Conservation (phyloP, 2,797 vertebrate genomes). For the Anguilla obscura region DNA sequence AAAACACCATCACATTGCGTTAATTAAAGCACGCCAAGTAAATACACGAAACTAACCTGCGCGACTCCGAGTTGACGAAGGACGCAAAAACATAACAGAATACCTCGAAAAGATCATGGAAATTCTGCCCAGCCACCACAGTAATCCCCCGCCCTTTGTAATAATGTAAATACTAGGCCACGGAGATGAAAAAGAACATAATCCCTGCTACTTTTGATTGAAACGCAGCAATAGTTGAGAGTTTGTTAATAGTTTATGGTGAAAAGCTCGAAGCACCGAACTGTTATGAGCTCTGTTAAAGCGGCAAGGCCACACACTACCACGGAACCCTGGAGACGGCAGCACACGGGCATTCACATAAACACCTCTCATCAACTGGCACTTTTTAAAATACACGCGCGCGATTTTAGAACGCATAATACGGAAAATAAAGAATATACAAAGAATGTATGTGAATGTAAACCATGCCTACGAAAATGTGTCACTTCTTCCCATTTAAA, state of each 20-base stretch:
- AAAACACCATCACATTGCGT: slow-evolving; percentile 34
- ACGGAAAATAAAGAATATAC: background rate
- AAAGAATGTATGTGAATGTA: too few species aligned
- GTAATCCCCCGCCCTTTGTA: slow-evolving; percentile 30
- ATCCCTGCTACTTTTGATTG: slow-evolving; percentile 32
- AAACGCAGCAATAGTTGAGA: slow-evolving; percentile 35
- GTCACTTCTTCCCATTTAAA: background rate
- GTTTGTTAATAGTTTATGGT: slow-evolving; percentile 23
- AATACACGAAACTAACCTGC: slow-evolving; percentile 50
- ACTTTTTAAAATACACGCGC: background rate
- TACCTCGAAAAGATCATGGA: slow-evolving; percentile 40
- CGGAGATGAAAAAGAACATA: slow-evolving; percentile 26
- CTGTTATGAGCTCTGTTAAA: slow-evolving; percentile 32
- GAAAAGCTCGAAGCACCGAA: slow-evolving; percentile 42
- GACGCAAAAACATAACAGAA: slow-evolving; percentile 39
- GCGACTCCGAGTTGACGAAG: slow-evolving; percentile 41
- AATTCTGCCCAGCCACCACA: slow-evolving; percentile 46
- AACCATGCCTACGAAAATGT: background rate
- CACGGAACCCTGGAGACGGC: background rate
- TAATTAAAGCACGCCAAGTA: slow-evolving; percentile 44
- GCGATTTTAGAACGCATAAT: background rate
- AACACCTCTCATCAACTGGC: background rate
- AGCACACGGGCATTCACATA: background rate
- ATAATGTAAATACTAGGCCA: slow-evolving; percentile 35
- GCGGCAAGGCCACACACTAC: slow-evolving; percentile 41